Percentiles rank a stretch among this genome's conserved stretches.
Evolutionary conservation across 1,140 invertebrate genomes (phyloP).

Genomic region (Saccostrea echinata): DNA sequence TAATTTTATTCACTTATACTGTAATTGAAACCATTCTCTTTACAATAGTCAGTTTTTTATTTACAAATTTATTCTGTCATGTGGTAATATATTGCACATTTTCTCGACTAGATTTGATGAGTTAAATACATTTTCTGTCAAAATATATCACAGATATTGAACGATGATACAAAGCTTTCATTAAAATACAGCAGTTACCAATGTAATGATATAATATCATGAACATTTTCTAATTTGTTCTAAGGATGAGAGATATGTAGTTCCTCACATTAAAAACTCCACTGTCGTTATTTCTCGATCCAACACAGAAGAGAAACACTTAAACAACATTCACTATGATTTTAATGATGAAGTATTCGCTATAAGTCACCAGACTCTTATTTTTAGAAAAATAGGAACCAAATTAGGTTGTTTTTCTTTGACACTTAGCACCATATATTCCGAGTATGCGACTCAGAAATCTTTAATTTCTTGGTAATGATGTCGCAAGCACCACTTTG

Average conservation of each 20-base stretch:
- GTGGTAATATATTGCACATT: neutral
- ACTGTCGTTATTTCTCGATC: neutral
- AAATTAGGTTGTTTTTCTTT: slow-evolving; percentile 11
- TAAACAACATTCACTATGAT: neutral
- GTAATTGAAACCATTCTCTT: no score
- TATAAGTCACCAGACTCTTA: neutral
- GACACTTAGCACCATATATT: slow-evolving; percentile 29
- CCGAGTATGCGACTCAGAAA: slow-evolving; percentile 1
- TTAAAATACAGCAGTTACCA: neutral
- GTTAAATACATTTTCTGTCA: neutral
- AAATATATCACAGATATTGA: slow-evolving; percentile 30
- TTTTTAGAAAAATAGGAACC: neutral
- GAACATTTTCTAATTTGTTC: neutral
- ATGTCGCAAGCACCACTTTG: slow-evolving; percentile 9
- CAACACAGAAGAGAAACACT: neutral
- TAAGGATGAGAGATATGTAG: neutral
- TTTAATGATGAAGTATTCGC: neutral
- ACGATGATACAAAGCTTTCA: slow-evolving; percentile 15
- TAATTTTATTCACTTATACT: no score
- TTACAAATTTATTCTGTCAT: no score
- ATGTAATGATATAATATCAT: neutral
- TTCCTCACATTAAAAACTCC: no score
- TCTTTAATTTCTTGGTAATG: neutral
- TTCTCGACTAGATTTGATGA: slow-evolving; percentile 32
- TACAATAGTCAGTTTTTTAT: no score